Evolutionary conservation across 2,888 invertebrate species (phyloP), one percentile per base, ranked within the genome.

Genomic region (Watsonalla cultraria): DNA sequence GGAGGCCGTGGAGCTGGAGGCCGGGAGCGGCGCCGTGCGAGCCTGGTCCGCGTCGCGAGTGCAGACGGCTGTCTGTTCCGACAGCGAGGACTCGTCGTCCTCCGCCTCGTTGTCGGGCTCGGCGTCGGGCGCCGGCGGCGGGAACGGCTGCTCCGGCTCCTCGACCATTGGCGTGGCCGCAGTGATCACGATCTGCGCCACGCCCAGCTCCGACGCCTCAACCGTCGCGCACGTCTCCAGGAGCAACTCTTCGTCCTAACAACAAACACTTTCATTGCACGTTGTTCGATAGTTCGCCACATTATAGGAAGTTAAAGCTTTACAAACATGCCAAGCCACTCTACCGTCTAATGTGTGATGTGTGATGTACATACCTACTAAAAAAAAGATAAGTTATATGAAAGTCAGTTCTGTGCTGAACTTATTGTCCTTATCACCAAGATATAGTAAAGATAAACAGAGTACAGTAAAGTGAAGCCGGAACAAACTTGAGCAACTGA

Each of bases 161-260:
- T 98, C 97, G 72, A 94, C 91, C 95, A 96, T 96, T 47, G 98
- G 98, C 47, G 98, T 98, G 62, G 98, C 97, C 53, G 97, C 97
- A 49, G 97, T 98, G 82, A 98, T 97, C 56, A 97, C 96, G 70
- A 98, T 97, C 84, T 96, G 96, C 52, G 96, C 96, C 68, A 96
- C 96, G 60, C 95, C 96, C 61, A 97, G 92, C 67, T 66, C 62
- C 6, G 92, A 91, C 57, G 82, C 78, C 66, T 86, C 86, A 85
- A 78, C 84, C 79, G 72, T 75, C 58, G 80, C 75, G 68, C 71
- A 76, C 59, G 66, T 70, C 56, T 61, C 65, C 60, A 74, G 74
- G 45, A 68, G 64, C 57, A 58, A 67, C 61, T 74, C 72, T 50
- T 76, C 74, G 57, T 75, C 73, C 74, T 61, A 52, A 9, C 6